Conservation (phyloP, 1,140 invertebrate species). For the Branchinecta lindahli region DNA sequence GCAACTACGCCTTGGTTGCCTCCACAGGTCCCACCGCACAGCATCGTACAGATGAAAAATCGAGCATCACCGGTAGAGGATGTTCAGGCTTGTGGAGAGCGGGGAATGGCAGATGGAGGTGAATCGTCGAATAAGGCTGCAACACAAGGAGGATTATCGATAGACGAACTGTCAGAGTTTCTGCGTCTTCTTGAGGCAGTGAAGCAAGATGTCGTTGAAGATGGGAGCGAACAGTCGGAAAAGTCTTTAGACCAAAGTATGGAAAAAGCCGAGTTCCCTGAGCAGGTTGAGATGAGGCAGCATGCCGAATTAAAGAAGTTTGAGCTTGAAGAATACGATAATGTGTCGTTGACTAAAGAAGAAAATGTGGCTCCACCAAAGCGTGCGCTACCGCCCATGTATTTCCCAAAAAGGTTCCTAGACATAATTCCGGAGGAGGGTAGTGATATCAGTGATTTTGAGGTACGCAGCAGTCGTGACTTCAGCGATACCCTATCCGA, state of each 20-base stretch:
- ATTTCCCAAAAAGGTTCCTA: not conserved
- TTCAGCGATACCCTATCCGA: not conserved
- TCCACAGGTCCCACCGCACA: not conserved
- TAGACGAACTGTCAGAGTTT: constrained; percentile 2
- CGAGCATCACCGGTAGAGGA: not conserved
- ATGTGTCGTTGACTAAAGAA: not conserved
- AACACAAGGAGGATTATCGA: not conserved
- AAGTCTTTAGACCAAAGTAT: not conserved
- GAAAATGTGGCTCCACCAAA: not conserved
- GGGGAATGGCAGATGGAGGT: constrained; percentile 7
- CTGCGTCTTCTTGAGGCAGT: not conserved
- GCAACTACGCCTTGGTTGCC: not conserved
- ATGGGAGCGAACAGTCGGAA: not conserved
- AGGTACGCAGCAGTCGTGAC: not conserved
- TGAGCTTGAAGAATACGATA: constrained; percentile 6
- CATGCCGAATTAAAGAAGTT: not conserved
- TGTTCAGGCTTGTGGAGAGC: not conserved
- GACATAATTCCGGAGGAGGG: not conserved
- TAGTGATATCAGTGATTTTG: not conserved
- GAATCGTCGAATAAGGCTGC: not conserved
- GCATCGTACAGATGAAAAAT: not conserved
- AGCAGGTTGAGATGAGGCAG: not conserved
- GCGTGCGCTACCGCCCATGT: not conserved
- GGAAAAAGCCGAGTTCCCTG: not conserved
- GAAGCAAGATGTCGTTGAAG: not conserved